Evolutionary conservation across 1,140 invertebrate species (phyloP), one percentile per base, ranked within the genome.

Genomic region (Drosophila sulfurigaster): DNA sequence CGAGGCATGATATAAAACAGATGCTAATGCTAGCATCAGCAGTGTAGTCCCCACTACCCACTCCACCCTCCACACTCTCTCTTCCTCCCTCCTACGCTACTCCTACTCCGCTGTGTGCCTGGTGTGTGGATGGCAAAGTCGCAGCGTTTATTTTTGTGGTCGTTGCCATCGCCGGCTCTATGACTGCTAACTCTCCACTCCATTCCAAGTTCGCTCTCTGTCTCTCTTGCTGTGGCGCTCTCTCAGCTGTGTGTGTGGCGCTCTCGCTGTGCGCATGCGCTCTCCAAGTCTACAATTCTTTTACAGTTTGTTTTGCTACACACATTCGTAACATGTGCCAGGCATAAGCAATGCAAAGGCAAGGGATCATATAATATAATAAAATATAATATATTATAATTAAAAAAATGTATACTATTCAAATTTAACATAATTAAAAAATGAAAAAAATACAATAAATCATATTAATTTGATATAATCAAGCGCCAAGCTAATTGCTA

Each of bases 241-340:
- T 65, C 71, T 30, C n/a, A 2, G 7, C 20, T 5, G 25, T 1
- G 13, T 2, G 13, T 2, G 6, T 8, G 43, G n/a, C 51, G 28
- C 59, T 66, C 60, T 69, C 16, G 25, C 32, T 41, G 32, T 62
- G 83, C 85, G 85, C 85, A 80, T 74, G 77, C 81, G 73, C 70
- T 83, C 83, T 88, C 77, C 25, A 78, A 81, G 68, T 88, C 83
- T 88, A 71, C 83, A 88, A 75, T 58, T 63, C 75, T 54, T 66
- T 73, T 28, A 7, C 56, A n/a, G 35, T 88, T 88, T 88, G 83
- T 88, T 88, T 67, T 88, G 83, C 85, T 88, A 78, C 60, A n/a
- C 57, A 35, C 51, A 69, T 88, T 89, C 83, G 83, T 88, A 88
- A 88, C 81, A 82, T 63, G 64, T 62, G 38, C n/a, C 41, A 4